Evolutionary conservation across 2,888 invertebrate species (phyloP).

Genomic region (Drosophila kokeensis): DNA sequence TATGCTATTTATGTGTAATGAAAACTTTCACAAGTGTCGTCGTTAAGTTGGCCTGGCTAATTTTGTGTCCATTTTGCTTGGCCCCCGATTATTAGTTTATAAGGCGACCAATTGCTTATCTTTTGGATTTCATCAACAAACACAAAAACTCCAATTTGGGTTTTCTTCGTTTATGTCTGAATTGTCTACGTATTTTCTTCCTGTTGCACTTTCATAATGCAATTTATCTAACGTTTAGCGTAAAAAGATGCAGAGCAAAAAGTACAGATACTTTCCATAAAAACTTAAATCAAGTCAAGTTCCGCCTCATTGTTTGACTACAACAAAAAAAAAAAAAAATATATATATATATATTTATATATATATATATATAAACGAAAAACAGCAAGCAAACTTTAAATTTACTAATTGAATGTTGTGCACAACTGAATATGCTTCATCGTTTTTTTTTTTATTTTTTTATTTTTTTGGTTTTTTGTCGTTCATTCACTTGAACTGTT

Average conservation of each 20-base stretch:
- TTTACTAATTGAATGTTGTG: slow-evolving; percentile 75
- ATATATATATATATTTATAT: neutral
- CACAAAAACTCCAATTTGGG: slow-evolving; percentile 34
- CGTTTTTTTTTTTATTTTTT: slow-evolving; percentile 29
- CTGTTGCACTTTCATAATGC: slow-evolving; percentile 49
- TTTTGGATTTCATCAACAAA: slow-evolving; percentile 47
- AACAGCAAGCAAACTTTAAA: slow-evolving; percentile 66
- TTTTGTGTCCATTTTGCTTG: slow-evolving; percentile 31
- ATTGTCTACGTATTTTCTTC: slow-evolving; percentile 20
- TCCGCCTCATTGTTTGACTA: slow-evolving; percentile 68
- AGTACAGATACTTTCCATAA: slow-evolving; percentile 56
- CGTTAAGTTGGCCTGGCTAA: slow-evolving; percentile 9
- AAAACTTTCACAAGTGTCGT: slow-evolving; percentile 18
- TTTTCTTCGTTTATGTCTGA: slow-evolving; percentile 19
- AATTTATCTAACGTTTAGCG: slow-evolving; percentile 29
- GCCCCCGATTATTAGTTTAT: slow-evolving; percentile 26
- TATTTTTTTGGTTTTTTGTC: slow-evolving; percentile 9
- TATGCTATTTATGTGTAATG: slow-evolving; percentile 15
- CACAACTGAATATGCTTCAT: slow-evolving; percentile 37
- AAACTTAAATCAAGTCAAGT: slow-evolving; percentile 69
- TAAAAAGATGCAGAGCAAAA: slow-evolving; percentile 43
- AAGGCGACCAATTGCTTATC: slow-evolving; percentile 35
- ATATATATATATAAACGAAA: slow-evolving; percentile 3
- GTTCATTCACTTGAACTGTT: slow-evolving; percentile 54
- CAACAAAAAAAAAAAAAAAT: slow-evolving; percentile 26